These are phyloP conservation scores for Sepiola atlantica DNA, from an alignment of 2,888 invertebrate genomes.

Conservation along the genomic window DNA sequence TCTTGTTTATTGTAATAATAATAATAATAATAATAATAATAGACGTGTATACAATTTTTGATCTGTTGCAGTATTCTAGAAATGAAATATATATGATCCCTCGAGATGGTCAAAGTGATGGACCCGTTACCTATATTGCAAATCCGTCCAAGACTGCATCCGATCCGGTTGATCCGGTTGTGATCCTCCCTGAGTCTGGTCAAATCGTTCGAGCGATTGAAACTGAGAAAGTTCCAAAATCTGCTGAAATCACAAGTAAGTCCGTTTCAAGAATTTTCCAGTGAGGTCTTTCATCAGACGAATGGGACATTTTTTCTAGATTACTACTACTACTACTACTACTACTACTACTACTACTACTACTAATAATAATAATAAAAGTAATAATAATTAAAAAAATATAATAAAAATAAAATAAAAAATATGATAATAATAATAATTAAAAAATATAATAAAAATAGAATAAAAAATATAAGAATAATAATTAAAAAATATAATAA, in stretches of 20 bases:
- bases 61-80: background rate
- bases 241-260: conserved; percentile 50
- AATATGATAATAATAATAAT: too few relatives aligned
- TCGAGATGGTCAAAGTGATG: conserved; percentile 57
- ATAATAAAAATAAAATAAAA: too few relatives aligned
- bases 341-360: too few relatives aligned
- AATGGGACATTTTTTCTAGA: background rate
- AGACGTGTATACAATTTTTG: too few relatives aligned
- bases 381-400: too few relatives aligned
- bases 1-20: too few relatives aligned
- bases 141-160: conserved; percentile 55
- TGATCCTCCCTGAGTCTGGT: conserved; percentile 68
- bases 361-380: too few relatives aligned
- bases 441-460: too few relatives aligned
- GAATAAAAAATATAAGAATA: too few relatives aligned
- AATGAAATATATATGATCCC: conserved; percentile 60
- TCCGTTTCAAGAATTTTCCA: background rate
- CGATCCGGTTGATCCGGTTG: conserved; percentile 53
- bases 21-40: too few relatives aligned
- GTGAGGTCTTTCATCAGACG: background rate
- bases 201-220: conserved; percentile 70
- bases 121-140: conserved; percentile 53
- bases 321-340: background rate
- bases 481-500: too few relatives aligned
- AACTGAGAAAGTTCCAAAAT: conserved; percentile 70